Evolutionary conservation across 2,888 invertebrate species (phyloP), one percentile per base, ranked within the genome.

Genomic region (Pimpla rufipes): DNA sequence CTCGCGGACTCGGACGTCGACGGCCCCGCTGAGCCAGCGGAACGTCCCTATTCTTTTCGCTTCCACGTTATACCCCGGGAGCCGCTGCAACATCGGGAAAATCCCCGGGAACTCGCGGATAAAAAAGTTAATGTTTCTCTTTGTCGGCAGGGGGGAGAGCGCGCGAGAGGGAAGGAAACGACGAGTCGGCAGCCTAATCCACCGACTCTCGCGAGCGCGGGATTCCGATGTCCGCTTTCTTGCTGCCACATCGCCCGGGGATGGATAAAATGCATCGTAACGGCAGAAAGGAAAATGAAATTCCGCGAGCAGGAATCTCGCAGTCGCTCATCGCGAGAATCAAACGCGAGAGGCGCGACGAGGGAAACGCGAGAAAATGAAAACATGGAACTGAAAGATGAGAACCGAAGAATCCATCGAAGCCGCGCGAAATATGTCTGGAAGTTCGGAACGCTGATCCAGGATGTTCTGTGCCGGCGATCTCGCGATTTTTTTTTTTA

Each of bases 21-120:
- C 77, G 77, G 77, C 80, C 70, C 70, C 76, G 84, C 83, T 84
- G 82, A 85, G 82, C 80, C 78, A 83, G 84, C 84, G 81, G 75
- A 82, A 80, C 80, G 76, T 82, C 68, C 57, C 83, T 64, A 84
- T 84, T 84, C 80, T 75, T 78, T 78, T 78, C 67, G 55, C 78
- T 77, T 47, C 64, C 40, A 47, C 57, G 62, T 59, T 77, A 74
- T 64, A 81, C 47, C 57, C 52, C 62, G 57, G 77, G n/a, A n/a
- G n/a, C n/a, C n/a, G 45, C 74, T 55, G 64, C 74, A 64, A 74
- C 64, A 74, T 74, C 77, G 67, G 68, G 71, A 64, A 64, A 77
- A 78, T 81, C 78, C 74, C 62, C 50, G 40, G 64, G 74, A 81
- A 47, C 68, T 68, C 5, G 64, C 35, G 74, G 80, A 84, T 74